Percentiles rank a stretch among this genome's conserved stretches.
These are phyloP conservation scores for Corythornis madagascariensis DNA, from an alignment of 2,113 vertebrate species.

Conservation along the genomic window DNA sequence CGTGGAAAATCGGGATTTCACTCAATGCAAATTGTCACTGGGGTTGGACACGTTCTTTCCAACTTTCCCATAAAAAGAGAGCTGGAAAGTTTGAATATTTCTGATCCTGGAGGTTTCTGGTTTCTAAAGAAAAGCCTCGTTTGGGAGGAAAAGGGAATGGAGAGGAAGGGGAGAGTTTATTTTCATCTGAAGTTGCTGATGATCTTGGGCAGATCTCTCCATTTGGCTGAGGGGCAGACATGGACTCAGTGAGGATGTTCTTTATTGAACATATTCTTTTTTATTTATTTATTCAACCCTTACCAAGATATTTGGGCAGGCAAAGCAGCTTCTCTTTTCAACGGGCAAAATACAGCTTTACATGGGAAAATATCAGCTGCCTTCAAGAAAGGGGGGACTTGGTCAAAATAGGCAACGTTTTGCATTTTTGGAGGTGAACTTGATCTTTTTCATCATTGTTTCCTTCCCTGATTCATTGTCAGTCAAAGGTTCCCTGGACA, in stretches of 20 bases:
- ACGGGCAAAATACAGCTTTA: neutral
- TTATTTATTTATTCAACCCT: neutral
- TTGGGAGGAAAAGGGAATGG: neutral
- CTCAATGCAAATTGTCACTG: neutral
- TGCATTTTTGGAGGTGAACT: neutral
- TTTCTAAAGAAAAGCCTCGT: neutral
- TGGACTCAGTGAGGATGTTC: neutral
- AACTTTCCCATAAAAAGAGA: neutral
- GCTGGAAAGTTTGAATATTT: neutral
- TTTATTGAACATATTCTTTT: neutral
- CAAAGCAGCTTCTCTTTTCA: neutral
- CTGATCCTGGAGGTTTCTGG: neutral
- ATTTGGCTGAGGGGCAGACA: neutral
- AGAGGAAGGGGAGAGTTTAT: neutral
- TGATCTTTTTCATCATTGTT: neutral
- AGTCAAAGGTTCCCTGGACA: neutral
- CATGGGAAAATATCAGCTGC: neutral
- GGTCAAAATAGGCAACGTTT: neutral
- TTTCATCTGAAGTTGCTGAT: neutral
- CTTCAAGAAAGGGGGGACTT: neutral
- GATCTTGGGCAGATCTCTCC: neutral
- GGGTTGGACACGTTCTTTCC: neutral
- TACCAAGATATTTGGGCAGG: neutral
- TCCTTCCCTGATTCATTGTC: neutral
- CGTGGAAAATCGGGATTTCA: accelerated